Percentiles rank a stretch among this genome's conserved stretches.
These are phyloP conservation scores for Drosophila subobscura DNA, from an alignment of 1,140 invertebrate species.

Conservation along the genomic window DNA sequence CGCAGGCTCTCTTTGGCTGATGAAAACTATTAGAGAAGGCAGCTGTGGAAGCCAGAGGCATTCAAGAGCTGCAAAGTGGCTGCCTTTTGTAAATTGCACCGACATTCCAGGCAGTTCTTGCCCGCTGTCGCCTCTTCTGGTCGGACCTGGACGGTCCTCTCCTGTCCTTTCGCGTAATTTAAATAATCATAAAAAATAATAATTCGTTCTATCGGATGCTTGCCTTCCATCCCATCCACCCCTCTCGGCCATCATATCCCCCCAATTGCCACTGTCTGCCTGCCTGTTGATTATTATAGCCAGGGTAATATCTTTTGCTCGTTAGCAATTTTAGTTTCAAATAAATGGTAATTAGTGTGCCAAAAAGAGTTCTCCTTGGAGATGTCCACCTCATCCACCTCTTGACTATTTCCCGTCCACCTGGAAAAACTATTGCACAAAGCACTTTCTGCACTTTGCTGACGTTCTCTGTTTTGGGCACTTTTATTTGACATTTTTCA, in stretches of 20 bases:
- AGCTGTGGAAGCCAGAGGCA: constrained; percentile 32
- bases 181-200: constrained; percentile 82
- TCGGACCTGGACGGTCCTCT: constrained; percentile 7
- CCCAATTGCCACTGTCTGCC: constrained; percentile 17
- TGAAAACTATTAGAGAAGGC: constrained; percentile 74
- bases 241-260: no score
- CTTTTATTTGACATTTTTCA: constrained; percentile 82
- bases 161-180: constrained; percentile 65
- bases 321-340: constrained; percentile 81
- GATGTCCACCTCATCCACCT: not conserved
- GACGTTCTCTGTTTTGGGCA: constrained; percentile 73
- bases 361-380: constrained; percentile 55
- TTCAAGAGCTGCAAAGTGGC: constrained; percentile 66
- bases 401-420: constrained; percentile 13
- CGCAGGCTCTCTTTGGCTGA: constrained; percentile 54
- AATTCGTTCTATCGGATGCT: constrained; percentile 66
- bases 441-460: constrained; percentile 71
- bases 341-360: constrained; percentile 81
- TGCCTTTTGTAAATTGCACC: constrained; percentile 75
- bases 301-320: constrained; percentile 78
- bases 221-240: not conserved
- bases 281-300: constrained; percentile 67
- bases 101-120: constrained; percentile 52
- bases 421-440: constrained; percentile 73
- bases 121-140: constrained; percentile 7